Percentiles rank a stretch among this genome's conserved stretches.
Evolutionary conservation across 2,113 vertebrate species (phyloP).

Genomic region (Corythornis madagascariensis): DNA sequence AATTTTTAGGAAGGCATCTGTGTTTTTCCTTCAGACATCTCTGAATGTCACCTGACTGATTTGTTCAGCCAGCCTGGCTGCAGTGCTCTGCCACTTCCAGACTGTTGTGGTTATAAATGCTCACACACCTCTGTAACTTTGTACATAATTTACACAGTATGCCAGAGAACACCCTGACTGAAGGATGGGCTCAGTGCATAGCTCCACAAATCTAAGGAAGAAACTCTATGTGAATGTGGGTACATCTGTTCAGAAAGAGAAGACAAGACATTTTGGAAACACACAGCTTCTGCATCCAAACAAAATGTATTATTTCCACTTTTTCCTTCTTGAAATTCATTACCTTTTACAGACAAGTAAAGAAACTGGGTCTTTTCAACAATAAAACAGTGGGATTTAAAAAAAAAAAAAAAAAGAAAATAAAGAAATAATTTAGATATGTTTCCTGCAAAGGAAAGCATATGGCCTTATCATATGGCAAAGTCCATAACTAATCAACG

Average conservation of each 20-base stretch:
- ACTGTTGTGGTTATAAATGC: neutral
- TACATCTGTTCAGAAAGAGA: neutral
- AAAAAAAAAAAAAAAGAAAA: neutral
- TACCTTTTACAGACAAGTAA: neutral
- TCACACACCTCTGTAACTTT: neutral
- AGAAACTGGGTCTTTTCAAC: neutral
- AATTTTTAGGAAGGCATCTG: neutral
- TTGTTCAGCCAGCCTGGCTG: neutral
- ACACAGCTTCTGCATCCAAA: neutral
- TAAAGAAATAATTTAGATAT: neutral
- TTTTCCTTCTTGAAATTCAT: neutral
- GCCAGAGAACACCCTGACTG: neutral
- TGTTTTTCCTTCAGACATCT: neutral
- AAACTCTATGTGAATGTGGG: neutral
- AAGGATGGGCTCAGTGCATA: neutral
- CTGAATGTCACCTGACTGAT: neutral
- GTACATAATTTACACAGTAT: neutral
- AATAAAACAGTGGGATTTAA: neutral
- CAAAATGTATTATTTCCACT: neutral
- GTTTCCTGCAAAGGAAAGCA: neutral
- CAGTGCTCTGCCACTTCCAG: neutral
- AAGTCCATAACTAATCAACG: neutral
- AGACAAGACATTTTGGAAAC: neutral
- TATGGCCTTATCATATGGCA: neutral
- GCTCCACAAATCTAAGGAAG: neutral